Base-by-base conservation (phyloP, 1,140 invertebrate species). In the Pogonomyrmex californicus region DNA sequence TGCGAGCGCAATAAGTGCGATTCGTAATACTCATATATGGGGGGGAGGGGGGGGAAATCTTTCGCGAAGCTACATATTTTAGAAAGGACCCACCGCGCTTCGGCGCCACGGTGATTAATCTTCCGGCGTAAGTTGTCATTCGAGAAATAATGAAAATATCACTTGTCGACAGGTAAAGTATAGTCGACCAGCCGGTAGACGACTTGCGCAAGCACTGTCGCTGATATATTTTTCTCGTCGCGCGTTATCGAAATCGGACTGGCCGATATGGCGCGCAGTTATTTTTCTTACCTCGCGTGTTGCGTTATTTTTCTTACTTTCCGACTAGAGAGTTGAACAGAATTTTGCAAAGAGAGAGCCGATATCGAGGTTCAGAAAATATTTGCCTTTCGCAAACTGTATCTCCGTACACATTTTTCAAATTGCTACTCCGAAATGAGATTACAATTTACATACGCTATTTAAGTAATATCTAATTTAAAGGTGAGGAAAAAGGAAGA, bases 101-200 rank as follows among this genome's bases (percentile, higher is more conserved):
- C 47, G 86, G 76, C 88, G 77, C 68, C 41, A 14, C 70, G 51
- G 65, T 60, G 88, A 90, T 90, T 90, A 90, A 90, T 90, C 86
- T 87, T 49, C 10, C 23, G 79, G n/a, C 56, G 62, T 87, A 87
- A 76, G 89, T 90, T 86, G 89, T 90, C 89, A 44, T 44, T 58
- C 54, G 51, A 41, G 58, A 63, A 60, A 66, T 86, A 81, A 90
- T 90, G 89, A 90, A 90, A 90, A 90, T 86, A 86, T 90, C 89
- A 88, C 76, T 86, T 60, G 86, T 77, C 88, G 44, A 33, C 33
- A 36, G 23, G 17, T 66, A 5, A 58, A 63, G 51, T 83, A 83
- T 75, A 83, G 79, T 73, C 79, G 44, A 17, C 10, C 30, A 58
- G 17, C 47, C 38, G 56, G 23, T 75, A 56, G 36, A 62, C 66